Base-by-base conservation (phyloP, 64 coral and sea anemone genomes). In the Montipora efflorescens region DNA sequence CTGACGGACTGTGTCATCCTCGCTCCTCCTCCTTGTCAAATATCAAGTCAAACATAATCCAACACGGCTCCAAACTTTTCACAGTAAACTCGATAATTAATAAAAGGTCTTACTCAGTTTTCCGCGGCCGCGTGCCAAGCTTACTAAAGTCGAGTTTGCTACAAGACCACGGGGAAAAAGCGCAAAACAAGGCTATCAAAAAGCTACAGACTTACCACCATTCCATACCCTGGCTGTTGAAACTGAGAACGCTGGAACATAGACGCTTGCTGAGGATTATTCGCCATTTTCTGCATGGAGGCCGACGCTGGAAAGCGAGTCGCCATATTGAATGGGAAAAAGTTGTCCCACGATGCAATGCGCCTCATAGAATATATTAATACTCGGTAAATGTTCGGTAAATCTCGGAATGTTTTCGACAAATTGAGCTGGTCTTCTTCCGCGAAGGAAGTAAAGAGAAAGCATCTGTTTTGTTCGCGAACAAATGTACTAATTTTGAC, bases 271-370 rank as follows among this genome's bases (percentile, higher is more conserved):
- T 94, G 96, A 16, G 96, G 96, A 91, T 91, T 92, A 72, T 83
- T 91, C 76, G 96, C 96, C 96, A 97, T 97, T 88, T 92, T 97
- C 87, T 97, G 92, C 96, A 97, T 97, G 44, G 90, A 90, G 8
- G 84, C 90, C 75, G 96, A 97, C 15, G 96, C 96, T 79, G 96
- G 96, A 83, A 97, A 97, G 83, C 96, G 96, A 67, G 92, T 76
- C 92, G 95, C 95, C 95, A 97, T 97, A 75, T 97, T 97, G 92
- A 67, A 66, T 59, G 58, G 81, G 74, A 92, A 69, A 97, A 78
- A 77, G 57, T 80, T 75, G 57, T 73, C 84, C 95, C 92, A 89
- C 21, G 67, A 95, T 90, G 64, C 95, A 87, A 49, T 74, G 83
- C 16, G 46, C 87, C 2, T 2, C 3, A 1, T 2, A 8, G 1